These are phyloP conservation scores for Chrysina gloriosa DNA, from an alignment of 2,888 invertebrate species.

Conservation along the genomic window DNA sequence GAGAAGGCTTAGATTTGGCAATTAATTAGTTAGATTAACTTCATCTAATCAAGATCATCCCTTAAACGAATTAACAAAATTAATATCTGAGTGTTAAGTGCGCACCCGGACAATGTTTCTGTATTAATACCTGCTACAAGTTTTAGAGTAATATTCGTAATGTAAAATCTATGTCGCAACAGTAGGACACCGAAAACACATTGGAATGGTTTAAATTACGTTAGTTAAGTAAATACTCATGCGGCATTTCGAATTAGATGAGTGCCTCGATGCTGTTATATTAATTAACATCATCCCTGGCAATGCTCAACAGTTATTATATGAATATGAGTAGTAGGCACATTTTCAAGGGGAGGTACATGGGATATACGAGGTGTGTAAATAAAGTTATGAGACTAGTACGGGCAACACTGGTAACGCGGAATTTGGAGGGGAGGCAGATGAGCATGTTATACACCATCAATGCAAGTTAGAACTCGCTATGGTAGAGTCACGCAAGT, in stretches of 20 bases:
- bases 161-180: conserved; percentile 2
- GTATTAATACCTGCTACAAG: not conserved
- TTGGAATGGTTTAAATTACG: not conserved
- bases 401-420: too few species aligned
- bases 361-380: too few species aligned
- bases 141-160: not conserved
- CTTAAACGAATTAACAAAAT: not conserved
- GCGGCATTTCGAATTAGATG: not conserved
- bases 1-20: not conserved
- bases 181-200: conserved; percentile 13
- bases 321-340: too few species aligned
- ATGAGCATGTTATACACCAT: too few species aligned
- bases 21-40: not conserved
- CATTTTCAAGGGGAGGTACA: too few species aligned
- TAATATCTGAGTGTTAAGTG: not conserved
- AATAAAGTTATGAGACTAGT: too few species aligned
- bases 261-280: not conserved
- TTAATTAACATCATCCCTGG: not conserved
- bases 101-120: not conserved
- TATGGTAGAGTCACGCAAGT: too few species aligned
- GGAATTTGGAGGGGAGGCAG: too few species aligned
- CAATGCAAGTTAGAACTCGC: too few species aligned
- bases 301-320: not conserved
- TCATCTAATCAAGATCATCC: not conserved
- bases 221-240: not conserved